These are phyloP conservation scores for Cinclus mexicanus DNA, from an alignment of 2,113 vertebrate species.

Conservation along the genomic window DNA sequence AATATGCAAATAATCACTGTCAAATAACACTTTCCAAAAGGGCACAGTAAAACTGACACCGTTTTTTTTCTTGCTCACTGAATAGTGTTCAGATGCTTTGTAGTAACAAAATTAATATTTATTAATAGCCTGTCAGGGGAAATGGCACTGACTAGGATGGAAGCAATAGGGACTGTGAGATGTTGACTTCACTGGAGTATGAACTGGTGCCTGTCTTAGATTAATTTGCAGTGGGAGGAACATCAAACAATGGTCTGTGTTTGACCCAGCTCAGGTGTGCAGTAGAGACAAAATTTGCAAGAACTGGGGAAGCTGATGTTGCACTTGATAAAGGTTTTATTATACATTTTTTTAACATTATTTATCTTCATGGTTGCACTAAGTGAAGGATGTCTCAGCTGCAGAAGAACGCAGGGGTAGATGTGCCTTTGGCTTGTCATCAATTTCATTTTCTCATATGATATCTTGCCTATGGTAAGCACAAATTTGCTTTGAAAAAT, in stretches of 20 bases:
- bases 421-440: not conserved
- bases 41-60: not conserved
- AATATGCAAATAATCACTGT: not conserved
- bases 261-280: not conserved
- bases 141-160: not conserved
- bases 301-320: not conserved
- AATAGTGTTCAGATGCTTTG: not conserved
- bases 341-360: not conserved
- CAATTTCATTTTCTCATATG: not conserved
- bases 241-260: not conserved
- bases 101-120: conserved; percentile 41
- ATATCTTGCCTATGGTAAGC: not conserved
- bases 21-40: conserved; percentile 12
- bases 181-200: not conserved
- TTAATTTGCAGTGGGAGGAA: not conserved
- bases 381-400: not conserved
- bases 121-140: conserved; percentile 22
- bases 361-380: not conserved
- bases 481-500: not conserved
- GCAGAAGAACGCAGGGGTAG: not conserved
- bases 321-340: not conserved
- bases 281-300: not conserved
- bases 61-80: not conserved
- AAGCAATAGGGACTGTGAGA: not conserved
- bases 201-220: not conserved